Conservation (phyloP, 1,140 invertebrate species). For the Zophobas atratus region DNA sequence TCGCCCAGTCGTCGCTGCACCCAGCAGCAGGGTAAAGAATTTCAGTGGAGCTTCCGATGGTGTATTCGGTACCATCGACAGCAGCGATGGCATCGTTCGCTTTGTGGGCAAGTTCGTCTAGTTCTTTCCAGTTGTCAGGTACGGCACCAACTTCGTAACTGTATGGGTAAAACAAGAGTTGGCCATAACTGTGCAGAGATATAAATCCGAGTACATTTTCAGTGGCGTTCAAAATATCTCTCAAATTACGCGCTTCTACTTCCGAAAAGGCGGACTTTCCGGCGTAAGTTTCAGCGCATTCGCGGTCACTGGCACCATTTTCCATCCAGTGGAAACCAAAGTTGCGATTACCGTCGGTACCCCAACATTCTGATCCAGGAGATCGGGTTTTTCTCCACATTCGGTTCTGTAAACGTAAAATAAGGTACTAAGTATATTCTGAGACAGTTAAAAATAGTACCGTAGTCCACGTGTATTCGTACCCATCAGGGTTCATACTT, state of each 20-base stretch:
- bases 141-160: conserved; percentile 73
- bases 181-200: conserved; percentile 79
- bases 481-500: conserved; percentile 82
- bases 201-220: conserved; percentile 75
- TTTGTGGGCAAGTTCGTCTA: conserved; percentile 67
- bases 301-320: conserved; percentile 74
- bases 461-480: conserved; percentile 72
- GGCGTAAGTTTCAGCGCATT: conserved; percentile 79
- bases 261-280: conserved; percentile 83
- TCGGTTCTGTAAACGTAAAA: conserved; percentile 65
- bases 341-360: conserved; percentile 80
- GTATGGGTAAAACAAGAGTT: conserved; percentile 82
- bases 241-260: conserved; percentile 77
- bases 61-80: conserved; percentile 71
- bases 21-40: conserved; percentile 77
- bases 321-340: conserved; percentile 78
- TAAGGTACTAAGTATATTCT: no score
- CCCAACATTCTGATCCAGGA: conserved; percentile 67
- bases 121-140: conserved; percentile 65
- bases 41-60: conserved; percentile 75
- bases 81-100: conserved; percentile 67
- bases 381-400: conserved; percentile 79
- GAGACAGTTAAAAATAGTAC: background rate
- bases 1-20: conserved; percentile 81
- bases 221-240: conserved; percentile 69